Evolutionary conservation across 1,140 invertebrate species (phyloP), one percentile per base, ranked within the genome.

Genomic region (Scaptomyza pallida): DNA sequence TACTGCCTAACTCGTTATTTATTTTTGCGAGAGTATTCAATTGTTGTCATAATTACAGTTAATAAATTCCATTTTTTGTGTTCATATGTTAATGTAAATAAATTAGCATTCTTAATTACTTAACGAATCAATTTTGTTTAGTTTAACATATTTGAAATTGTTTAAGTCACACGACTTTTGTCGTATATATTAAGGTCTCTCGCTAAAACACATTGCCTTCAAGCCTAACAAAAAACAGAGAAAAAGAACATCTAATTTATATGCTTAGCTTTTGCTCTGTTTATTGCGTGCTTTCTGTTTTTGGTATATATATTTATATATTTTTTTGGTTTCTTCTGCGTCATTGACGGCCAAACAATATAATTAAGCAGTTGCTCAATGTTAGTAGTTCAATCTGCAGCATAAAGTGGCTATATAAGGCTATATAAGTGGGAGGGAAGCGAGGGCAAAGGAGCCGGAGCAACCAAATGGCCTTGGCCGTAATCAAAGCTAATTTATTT

Each of bases 401-500:
- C 33, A 56, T 56, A 74, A 82, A 63, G 69, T 82, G 70, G 47
- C 50, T 74, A 50, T 2, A 12, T 21, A 12, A 5, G 44, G 47
- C 50, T 74, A 50, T 2, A 12, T 21, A 12, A 5, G 44, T n/a
- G n/a, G n/a, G n/a, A n/a, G 19, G 47, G 21, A 45, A 37, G 2
- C 8, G 0, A 13, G 12, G 1, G n/a, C n/a, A n/a, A n/a, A 8
- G 43, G 52, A 15, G n/a, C n/a, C n/a, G 17, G 19, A 16, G 12
- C 56, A 35, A 52, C 37, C 77, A 57, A 68, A 23, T 70, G 69
- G 57, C 61, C 70, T 61, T 69, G 73, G 61, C 54, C 85, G 80
- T 75, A 74, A 74, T 62, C 77, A 77, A 43, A 85, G 69, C 62
- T 77, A 85, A 88, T 85, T 85, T 86, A 86, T 81, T 81, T 77